These are phyloP conservation scores for Meteorus sp. DNA, from an alignment of 1,140 invertebrate species.

Conservation along the genomic window DNA sequence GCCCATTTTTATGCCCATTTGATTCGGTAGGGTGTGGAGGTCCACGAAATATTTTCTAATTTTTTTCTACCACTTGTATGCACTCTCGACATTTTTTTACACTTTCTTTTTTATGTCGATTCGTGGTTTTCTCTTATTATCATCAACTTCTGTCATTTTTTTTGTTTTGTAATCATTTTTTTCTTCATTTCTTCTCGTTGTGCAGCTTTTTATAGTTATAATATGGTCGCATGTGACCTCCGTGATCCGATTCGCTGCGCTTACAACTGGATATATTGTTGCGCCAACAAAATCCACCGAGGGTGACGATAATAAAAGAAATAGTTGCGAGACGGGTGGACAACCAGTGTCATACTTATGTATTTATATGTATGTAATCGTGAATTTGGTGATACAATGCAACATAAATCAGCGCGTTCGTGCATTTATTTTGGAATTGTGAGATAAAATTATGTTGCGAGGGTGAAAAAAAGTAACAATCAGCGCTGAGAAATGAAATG, in stretches of 20 bases:
- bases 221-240: slow-evolving; percentile 1
- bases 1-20: slow-evolving; percentile 22
- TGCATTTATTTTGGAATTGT: background rate
- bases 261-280: slow-evolving; percentile 29
- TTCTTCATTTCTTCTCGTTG: too few species aligned
- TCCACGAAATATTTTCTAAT: too few species aligned
- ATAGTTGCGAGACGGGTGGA: background rate
- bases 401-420: slow-evolving; percentile 18
- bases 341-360: background rate
- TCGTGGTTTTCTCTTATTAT: background rate
- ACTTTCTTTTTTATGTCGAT: background rate
- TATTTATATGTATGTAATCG: slow-evolving; percentile 9
- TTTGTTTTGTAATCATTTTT: slow-evolving; percentile 6
- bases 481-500: too few species aligned
- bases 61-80: too few species aligned
- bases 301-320: slow-evolving; percentile 10
- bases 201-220: slow-evolving; percentile 1
- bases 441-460: too few species aligned
- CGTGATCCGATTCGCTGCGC: slow-evolving; percentile 28
- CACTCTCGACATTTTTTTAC: too few species aligned
- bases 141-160: background rate
- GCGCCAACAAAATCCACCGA: slow-evolving; percentile 27
- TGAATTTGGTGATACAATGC: slow-evolving; percentile 18
- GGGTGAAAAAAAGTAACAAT: too few species aligned
- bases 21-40: slow-evolving; percentile 12